These are phyloP conservation scores for Holocentrus rufus DNA, from an alignment of 2,797 vertebrate genomes.

Conservation along the genomic window DNA sequence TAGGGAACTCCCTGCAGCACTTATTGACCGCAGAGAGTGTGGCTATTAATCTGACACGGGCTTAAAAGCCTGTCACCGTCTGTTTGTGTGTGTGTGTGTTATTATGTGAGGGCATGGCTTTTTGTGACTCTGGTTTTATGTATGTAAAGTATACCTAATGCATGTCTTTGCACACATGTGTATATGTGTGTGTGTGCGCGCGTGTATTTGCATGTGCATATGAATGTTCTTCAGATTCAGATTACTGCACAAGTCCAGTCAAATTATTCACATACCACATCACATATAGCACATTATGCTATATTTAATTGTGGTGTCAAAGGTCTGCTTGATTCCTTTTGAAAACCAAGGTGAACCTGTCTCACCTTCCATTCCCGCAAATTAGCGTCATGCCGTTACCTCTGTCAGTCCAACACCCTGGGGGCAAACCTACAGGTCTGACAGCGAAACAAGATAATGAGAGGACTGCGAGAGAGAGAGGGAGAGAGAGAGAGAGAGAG, in stretches of 20 bases:
- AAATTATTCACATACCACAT: too few relatives aligned
- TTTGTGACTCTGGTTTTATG: slow-evolving; percentile 10
- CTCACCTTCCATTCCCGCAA: slow-evolving; percentile 69
- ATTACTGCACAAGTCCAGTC: neutral
- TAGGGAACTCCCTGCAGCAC: slow-evolving; percentile 76
- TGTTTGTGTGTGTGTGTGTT: slow-evolving; percentile 50
- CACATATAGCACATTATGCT: too few relatives aligned
- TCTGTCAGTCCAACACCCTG: slow-evolving; percentile 63
- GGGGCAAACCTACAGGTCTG: slow-evolving; percentile 65
- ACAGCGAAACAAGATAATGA: slow-evolving; percentile 69
- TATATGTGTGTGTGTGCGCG: neutral
- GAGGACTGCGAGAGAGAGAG: slow-evolving; percentile 15
- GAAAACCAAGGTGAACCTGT: slow-evolving; percentile 53
- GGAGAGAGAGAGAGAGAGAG: neutral
- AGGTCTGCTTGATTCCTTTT: slow-evolving; percentile 47
- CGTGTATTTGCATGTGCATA: slow-evolving; percentile 5
- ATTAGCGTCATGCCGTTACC: slow-evolving; percentile 66
- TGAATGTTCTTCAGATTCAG: neutral
- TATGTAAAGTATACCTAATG: neutral
- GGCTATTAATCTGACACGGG: slow-evolving; percentile 76
- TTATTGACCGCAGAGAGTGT: slow-evolving; percentile 77
- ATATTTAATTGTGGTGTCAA: slow-evolving; percentile 43
- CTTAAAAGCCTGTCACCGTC: slow-evolving; percentile 74
- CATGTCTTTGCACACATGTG: neutral
- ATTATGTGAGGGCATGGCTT: slow-evolving; percentile 22